A percentile compares a stretch with the other conserved stretches of the same genome.
These are phyloP conservation scores for Folsomia manolachei DNA, from an alignment of 2,888 invertebrate genomes.

Conservation along the genomic window DNA sequence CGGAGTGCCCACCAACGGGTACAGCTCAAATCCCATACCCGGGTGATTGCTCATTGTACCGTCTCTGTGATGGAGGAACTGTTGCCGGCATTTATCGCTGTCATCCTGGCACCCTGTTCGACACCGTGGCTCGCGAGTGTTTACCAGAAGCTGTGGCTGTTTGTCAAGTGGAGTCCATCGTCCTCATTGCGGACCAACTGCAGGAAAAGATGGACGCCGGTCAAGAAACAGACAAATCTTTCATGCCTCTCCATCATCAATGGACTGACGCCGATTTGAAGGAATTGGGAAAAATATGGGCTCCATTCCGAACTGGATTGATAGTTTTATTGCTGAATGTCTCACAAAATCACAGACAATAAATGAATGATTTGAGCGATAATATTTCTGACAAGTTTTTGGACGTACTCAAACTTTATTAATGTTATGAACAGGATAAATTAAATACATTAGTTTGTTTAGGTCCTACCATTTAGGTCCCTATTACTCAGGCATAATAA, in stretches of 20 bases:
- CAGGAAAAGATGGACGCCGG: neutral
- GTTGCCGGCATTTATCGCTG: neutral
- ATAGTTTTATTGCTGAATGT: no score
- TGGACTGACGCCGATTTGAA: neutral
- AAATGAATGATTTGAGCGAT: no score
- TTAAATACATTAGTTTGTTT: no score
- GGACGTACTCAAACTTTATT: no score
- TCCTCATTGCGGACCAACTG: neutral
- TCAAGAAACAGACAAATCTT: neutral
- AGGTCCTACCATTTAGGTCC: no score
- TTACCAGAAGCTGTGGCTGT: neutral
- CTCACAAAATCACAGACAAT: no score
- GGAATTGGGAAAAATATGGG: neutral
- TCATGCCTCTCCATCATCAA: neutral
- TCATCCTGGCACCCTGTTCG: neutral
- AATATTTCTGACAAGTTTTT: no score
- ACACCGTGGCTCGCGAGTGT: neutral
- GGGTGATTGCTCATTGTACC: neutral
- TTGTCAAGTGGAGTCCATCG: neutral
- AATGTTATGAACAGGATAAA: no score
- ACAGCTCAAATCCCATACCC: neutral
- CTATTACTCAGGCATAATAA: no score
- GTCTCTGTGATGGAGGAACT: neutral
- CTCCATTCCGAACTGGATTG: neutral
- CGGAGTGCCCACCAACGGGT: neutral